A percentile compares a stretch with the other conserved stretches of the same genome.
Evolutionary conservation across 1,140 invertebrate species (phyloP).

Genomic region (Drosophila bipectinata): DNA sequence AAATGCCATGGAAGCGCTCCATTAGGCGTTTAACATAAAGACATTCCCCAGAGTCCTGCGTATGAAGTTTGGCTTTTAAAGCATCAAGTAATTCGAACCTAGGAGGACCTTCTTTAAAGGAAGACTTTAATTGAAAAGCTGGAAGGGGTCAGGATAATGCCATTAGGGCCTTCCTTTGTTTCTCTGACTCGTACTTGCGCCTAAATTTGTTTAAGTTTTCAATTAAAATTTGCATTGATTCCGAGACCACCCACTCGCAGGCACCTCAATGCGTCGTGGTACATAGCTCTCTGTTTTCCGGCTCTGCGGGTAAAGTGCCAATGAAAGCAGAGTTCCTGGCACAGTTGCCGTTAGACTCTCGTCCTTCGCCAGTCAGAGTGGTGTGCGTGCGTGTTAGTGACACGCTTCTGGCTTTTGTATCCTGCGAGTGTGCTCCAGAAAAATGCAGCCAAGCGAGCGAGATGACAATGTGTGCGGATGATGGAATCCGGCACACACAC

Average conservation of each 20-base stretch:
- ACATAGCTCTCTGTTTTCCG: background rate
- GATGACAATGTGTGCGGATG: conserved; percentile 58
- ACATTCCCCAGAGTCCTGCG: background rate
- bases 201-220: conserved; percentile 44
- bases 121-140: too few relatives aligned
- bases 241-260: conserved; percentile 4
- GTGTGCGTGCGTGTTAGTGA: conserved; percentile 39
- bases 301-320: conserved; percentile 7
- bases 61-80: conserved; percentile 17
- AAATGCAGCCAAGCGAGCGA: conserved; percentile 46
- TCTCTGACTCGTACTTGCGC: background rate
- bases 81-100: background rate
- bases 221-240: conserved; percentile 60
- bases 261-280: background rate
- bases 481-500: conserved; percentile 27
- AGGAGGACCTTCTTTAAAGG: too few relatives aligned
- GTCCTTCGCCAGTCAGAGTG: conserved; percentile 24
- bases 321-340: conserved; percentile 43
- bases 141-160: background rate
- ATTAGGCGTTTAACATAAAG: conserved; percentile 5
- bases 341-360: conserved; percentile 49
- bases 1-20: conserved; percentile 18
- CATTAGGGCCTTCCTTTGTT: background rate
- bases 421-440: conserved; percentile 53
- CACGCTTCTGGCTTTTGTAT: conserved; percentile 55